Percentiles rank a stretch among this genome's conserved stretches.
Conservation (phyloP, 2,113 vertebrate species). For the Serinus canaria region DNA sequence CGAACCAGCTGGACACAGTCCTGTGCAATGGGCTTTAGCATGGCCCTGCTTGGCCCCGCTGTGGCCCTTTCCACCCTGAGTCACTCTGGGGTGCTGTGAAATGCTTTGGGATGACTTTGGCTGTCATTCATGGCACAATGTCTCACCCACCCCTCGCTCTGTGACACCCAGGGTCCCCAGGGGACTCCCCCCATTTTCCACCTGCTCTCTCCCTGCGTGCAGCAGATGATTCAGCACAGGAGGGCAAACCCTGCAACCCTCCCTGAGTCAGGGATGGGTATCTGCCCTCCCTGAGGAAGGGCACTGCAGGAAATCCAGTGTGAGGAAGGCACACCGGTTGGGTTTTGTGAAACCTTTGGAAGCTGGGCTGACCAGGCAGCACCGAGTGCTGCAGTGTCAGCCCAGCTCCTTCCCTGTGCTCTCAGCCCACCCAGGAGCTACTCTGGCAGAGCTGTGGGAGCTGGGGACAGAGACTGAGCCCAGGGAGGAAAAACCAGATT, state of each 20-base stretch:
- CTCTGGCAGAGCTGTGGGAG: background rate
- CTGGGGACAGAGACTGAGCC: background rate
- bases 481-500: rapidly evolving
- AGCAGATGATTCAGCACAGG: background rate
- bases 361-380: background rate
- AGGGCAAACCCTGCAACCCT: background rate
- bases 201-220: background rate
- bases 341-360: background rate
- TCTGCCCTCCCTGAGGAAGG: background rate
- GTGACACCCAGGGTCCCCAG: background rate
- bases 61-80: background rate
- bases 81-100: background rate
- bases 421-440: background rate
- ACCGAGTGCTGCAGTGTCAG: background rate
- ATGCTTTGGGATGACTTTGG: background rate
- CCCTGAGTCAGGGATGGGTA: background rate
- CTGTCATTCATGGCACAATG: rapidly evolving
- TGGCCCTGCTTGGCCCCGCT: background rate
- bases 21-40: background rate
- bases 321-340: background rate
- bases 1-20: background rate
- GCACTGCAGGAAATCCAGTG: background rate
- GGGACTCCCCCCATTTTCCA: background rate
- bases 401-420: background rate
- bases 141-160: background rate